phyloP scores from a whole-genome alignment of 1,140 invertebrate genomes.

The Aphis craccivora region DNA sequence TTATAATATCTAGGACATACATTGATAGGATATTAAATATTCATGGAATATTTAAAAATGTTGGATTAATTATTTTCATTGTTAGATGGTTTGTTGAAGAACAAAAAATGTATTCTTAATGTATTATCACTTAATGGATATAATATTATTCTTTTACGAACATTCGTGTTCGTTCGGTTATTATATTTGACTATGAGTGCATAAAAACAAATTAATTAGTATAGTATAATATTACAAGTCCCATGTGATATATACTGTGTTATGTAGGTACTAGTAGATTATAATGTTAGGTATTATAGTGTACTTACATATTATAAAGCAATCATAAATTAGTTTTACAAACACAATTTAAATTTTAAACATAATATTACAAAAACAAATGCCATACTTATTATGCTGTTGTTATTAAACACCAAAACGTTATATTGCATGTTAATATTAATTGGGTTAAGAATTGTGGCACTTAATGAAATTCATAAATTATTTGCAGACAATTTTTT shows the following conservation, averaged over 20 bases:
- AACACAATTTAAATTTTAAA: neutral
- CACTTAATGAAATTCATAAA: neutral
- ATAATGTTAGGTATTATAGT: neutral
- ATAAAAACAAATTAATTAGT: neutral
- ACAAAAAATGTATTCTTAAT: neutral
- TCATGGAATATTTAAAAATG: too few relatives aligned
- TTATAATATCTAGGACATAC: neutral
- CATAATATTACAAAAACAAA: neutral
- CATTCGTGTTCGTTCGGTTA: neutral
- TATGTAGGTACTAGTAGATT: neutral
- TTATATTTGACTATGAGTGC: neutral
- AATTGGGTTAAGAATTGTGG: neutral
- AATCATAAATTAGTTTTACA: neutral
- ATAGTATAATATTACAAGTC: neutral
- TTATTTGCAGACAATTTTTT: neutral
- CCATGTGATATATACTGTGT: neutral
- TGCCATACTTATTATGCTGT: neutral
- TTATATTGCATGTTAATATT: neutral
- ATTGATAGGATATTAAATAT: too few relatives aligned
- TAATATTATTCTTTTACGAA: conserved; percentile 5
- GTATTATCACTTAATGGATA: neutral
- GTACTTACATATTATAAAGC: neutral
- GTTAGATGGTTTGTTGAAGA: neutral
- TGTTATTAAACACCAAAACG: neutral
- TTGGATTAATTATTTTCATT: neutral